Conservation (phyloP, 2,888 invertebrate species). For the Hydropsyche betteni region DNA sequence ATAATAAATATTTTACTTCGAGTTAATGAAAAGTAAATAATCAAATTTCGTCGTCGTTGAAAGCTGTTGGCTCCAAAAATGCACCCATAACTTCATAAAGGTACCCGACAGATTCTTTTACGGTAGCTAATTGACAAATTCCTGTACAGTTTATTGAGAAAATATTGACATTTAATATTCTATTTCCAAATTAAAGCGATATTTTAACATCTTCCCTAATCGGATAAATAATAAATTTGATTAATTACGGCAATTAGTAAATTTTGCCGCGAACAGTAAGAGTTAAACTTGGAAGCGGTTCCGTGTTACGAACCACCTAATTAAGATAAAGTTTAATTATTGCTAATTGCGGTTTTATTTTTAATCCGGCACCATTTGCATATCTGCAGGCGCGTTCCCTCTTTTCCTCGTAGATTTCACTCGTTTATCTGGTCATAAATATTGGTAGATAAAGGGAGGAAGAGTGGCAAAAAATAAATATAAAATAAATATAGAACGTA, state of each 20-base stretch:
- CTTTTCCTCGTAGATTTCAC: slow-evolving; percentile 40
- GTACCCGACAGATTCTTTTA: too few relatives aligned
- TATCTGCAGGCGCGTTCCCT: slow-evolving; percentile 47
- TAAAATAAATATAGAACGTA: slow-evolving; percentile 5
- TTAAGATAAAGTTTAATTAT: slow-evolving; percentile 52
- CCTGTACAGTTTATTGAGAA: too few relatives aligned
- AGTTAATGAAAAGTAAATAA: neutral
- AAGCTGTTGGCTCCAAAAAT: too few relatives aligned
- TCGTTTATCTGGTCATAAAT: slow-evolving; percentile 52
- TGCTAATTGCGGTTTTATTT: slow-evolving; percentile 52
- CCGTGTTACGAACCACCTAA: slow-evolving; percentile 40
- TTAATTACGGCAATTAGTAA: slow-evolving; percentile 36
- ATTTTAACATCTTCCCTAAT: neutral
- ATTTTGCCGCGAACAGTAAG: slow-evolving; percentile 30
- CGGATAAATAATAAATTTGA: slow-evolving; percentile 17
- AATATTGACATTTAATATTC: too few relatives aligned
- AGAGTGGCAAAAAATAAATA: slow-evolving; percentile 46
- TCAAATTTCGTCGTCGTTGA: neutral
- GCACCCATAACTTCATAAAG: too few relatives aligned
- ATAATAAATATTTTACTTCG: neutral
- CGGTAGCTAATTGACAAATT: too few relatives aligned
- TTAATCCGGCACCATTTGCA: slow-evolving; percentile 51
- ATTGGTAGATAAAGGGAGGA: slow-evolving; percentile 50
- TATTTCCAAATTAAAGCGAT: neutral
- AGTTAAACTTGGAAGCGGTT: slow-evolving; percentile 28